phyloP scores from a whole-genome alignment of 2,113 vertebrate genomes.

The Cebidichthys violaceus region DNA sequence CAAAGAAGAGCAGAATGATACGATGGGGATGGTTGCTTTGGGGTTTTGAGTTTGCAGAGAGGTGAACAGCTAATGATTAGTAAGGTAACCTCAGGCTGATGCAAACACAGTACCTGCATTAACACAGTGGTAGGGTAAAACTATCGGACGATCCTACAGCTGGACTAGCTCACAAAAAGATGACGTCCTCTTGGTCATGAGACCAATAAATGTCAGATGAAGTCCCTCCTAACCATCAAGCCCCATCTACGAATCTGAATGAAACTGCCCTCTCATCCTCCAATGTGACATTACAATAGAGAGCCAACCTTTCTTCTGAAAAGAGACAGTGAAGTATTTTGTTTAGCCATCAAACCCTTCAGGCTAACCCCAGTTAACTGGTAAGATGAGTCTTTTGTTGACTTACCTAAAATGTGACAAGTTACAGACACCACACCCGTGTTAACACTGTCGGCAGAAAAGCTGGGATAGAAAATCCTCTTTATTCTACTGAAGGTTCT shows the following conservation, averaged over 20 bases:
- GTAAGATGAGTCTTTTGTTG: slow-evolving; percentile 70
- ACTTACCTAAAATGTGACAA: slow-evolving; percentile 54
- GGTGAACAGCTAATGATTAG: neutral
- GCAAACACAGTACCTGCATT: neutral
- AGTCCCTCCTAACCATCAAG: neutral
- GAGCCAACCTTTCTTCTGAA: slow-evolving; percentile 10
- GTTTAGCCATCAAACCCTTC: slow-evolving; percentile 64
- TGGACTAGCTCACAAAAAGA: neutral
- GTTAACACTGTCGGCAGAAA: neutral
- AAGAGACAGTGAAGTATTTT: slow-evolving; percentile 39
- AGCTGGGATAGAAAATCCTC: slow-evolving; percentile 9
- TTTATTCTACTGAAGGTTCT: slow-evolving; percentile 2
- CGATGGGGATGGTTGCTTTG: neutral
- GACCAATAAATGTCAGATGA: neutral
- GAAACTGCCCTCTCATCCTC: neutral
- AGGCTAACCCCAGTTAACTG: slow-evolving; percentile 50
- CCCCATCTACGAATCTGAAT: neutral
- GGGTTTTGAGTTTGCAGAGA: neutral
- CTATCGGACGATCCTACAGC: neutral
- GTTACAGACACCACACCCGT: slow-evolving; percentile 57
- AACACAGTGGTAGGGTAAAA: neutral
- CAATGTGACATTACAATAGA: neutral
- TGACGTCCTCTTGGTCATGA: neutral
- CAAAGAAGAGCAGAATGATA: neutral
- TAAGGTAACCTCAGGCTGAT: neutral